Evolutionary conservation across 2,888 invertebrate species (phyloP).

Genomic region (Parasteatoda lunata): DNA sequence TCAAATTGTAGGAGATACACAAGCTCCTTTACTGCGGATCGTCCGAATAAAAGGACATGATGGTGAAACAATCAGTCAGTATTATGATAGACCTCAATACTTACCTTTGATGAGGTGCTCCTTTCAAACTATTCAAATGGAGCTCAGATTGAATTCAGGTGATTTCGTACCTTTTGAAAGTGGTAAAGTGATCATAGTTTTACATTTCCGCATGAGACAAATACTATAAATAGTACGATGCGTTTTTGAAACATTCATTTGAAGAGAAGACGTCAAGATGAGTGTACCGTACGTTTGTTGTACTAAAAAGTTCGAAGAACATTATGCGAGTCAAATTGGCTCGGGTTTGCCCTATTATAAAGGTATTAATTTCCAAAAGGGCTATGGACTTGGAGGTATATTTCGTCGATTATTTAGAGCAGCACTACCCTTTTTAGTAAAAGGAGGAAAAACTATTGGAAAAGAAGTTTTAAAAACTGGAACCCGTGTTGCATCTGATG

Average conservation of each 20-base stretch:
- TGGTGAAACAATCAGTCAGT: too few species aligned
- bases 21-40: too few species aligned
- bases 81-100: too few species aligned
- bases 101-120: too few species aligned
- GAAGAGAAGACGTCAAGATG: constrained; percentile 7
- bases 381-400: constrained; percentile 41
- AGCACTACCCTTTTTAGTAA: constrained; percentile 49
- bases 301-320: constrained; percentile 27
- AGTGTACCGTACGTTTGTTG: constrained; percentile 32
- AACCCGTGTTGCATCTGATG: constrained; percentile 29
- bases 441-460: constrained; percentile 29
- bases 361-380: constrained; percentile 28
- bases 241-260: background rate
- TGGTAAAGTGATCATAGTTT: constrained; percentile 26
- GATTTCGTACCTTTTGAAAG: constrained; percentile 18
- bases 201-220: constrained; percentile 28
- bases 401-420: constrained; percentile 43
- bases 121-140: too few species aligned
- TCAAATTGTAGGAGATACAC: too few species aligned
- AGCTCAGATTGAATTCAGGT: too few species aligned
- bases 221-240: constrained; percentile 27
- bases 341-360: constrained; percentile 39
- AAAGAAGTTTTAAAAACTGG: constrained; percentile 44
- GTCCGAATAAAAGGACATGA: too few species aligned
- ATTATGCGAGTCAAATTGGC: constrained; percentile 32